Conservation (phyloP, 2,888 invertebrate species). For the Oligia latruncula region DNA sequence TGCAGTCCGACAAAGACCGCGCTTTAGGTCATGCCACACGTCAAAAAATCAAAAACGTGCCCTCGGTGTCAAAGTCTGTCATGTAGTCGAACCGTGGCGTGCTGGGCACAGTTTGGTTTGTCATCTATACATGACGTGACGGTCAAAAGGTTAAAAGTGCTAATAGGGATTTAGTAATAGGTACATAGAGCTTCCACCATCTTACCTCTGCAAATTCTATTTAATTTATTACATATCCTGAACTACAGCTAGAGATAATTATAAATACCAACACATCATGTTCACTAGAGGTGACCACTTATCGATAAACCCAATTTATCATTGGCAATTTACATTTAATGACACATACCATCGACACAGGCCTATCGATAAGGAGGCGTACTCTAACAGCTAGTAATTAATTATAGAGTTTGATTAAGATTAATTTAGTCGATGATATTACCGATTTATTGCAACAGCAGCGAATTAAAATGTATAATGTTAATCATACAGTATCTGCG, state of each 20-base stretch:
- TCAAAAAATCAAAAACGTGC: too few relatives aligned
- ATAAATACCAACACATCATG: conserved; percentile 33
- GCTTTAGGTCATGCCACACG: too few relatives aligned
- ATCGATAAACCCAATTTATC: conserved; percentile 40
- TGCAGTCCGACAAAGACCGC: too few relatives aligned
- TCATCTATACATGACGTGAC: too few relatives aligned
- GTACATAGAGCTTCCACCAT: background rate
- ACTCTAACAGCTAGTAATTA: conserved; percentile 42
- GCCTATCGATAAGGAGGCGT: conserved; percentile 34
- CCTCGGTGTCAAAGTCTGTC: too few relatives aligned
- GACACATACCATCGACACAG: conserved; percentile 30
- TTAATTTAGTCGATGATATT: conserved; percentile 49
- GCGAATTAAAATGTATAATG: conserved; percentile 37
- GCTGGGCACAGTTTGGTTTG: too few relatives aligned
- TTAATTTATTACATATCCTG: background rate
- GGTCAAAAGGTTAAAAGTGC: too few relatives aligned
- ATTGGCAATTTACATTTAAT: conserved; percentile 47
- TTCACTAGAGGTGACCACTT: conserved; percentile 44
- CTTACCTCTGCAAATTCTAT: background rate
- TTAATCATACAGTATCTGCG: conserved; percentile 19
- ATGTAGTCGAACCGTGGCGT: too few relatives aligned
- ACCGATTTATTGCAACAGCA: conserved; percentile 42
- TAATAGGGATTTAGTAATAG: background rate
- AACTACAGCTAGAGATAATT: conserved; percentile 40
- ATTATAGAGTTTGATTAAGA: conserved; percentile 42